phyloP scores from a whole-genome alignment of 2,113 vertebrate genomes.

The Heterotilapia buettikoferi region DNA sequence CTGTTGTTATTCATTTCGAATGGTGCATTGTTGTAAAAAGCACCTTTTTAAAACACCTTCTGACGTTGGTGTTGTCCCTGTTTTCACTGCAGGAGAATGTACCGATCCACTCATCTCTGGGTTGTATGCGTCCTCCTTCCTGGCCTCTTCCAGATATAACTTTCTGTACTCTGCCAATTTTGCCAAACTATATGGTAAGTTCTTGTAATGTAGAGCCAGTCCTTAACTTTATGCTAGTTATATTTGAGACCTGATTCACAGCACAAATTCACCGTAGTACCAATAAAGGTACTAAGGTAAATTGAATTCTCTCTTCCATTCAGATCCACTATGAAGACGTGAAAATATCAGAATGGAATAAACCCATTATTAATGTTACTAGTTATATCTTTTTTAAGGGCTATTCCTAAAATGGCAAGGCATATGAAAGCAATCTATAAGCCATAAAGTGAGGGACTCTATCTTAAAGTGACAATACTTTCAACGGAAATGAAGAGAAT shows the following conservation, averaged over 20 bases:
- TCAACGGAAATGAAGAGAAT: not conserved
- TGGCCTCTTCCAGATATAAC: constrained; percentile 89
- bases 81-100: constrained; percentile 77
- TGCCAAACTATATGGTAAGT: constrained; percentile 89
- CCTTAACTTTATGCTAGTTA: not conserved
- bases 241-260: not conserved
- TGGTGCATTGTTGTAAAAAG: not conserved
- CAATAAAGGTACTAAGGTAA: no score
- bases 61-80: not conserved
- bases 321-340: not conserved
- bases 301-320: not conserved
- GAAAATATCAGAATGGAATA: not conserved
- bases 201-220: not conserved
- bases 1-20: not conserved
- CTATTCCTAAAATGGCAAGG: not conserved
- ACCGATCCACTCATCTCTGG: constrained; percentile 86
- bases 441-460: not conserved
- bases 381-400: not conserved
- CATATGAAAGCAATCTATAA: not conserved
- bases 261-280: not conserved
- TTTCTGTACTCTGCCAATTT: constrained; percentile 89
- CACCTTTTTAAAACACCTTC: not conserved
- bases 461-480: not conserved
- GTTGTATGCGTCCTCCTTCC: constrained; percentile 85
- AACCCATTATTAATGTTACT: not conserved